Evolutionary conservation across 2,113 vertebrate genomes (phyloP).

Genomic region (Drymodes brunneopygia): DNA sequence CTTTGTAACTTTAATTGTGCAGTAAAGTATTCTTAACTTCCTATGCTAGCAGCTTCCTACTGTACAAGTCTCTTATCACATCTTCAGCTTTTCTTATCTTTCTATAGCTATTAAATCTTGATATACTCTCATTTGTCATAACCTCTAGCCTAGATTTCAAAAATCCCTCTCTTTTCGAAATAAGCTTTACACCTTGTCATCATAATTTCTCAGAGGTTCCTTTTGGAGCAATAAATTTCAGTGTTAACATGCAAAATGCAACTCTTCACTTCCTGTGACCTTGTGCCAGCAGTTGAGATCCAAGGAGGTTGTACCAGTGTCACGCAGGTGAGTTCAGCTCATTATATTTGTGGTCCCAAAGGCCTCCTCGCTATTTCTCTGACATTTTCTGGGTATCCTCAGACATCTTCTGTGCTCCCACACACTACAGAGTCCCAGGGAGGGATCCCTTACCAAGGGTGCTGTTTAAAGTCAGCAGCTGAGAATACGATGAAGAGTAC

Average conservation of each 20-base stretch:
- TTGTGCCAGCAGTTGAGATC: background rate
- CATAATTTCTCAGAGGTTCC: background rate
- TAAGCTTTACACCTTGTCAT: background rate
- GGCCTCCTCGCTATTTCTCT: background rate
- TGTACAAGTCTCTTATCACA: constrained; percentile 16
- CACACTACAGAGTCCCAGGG: background rate
- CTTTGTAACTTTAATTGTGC: constrained; percentile 55
- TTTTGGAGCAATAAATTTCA: background rate
- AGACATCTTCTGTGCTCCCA: background rate
- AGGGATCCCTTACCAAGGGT: background rate
- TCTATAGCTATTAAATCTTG: background rate
- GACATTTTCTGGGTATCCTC: background rate
- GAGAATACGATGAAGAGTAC: background rate
- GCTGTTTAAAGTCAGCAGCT: background rate
- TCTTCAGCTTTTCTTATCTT: constrained; percentile 37
- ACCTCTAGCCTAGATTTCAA: constrained; percentile 9
- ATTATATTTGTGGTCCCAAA: background rate
- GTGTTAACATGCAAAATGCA: background rate
- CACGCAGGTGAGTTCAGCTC: background rate
- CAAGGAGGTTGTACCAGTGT: background rate
- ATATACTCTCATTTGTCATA: background rate
- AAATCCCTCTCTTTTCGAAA: background rate
- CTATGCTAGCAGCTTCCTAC: constrained; percentile 15
- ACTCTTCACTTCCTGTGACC: background rate
- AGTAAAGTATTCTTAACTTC: constrained; percentile 40